A percentile compares a stretch with the other conserved stretches of the same genome.
Conservation (phyloP, 2,888 invertebrate species). For the Megastigmus dorsalis region DNA sequence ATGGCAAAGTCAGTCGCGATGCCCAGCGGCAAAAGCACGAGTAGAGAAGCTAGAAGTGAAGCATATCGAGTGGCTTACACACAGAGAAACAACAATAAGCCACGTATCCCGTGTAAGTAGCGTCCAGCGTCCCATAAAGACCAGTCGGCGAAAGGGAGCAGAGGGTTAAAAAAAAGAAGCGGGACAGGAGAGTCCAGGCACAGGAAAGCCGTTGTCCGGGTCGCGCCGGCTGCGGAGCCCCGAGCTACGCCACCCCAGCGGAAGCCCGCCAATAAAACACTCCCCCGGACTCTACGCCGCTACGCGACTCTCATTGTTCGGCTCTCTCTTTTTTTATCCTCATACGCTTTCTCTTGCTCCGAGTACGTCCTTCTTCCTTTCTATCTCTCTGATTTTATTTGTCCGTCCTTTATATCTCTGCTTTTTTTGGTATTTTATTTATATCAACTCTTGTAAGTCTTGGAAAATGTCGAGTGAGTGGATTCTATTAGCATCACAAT, state of each 20-base stretch:
- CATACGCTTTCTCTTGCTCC: slow-evolving; percentile 52
- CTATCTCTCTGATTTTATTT: too few relatives aligned
- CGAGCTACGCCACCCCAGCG: slow-evolving; percentile 69
- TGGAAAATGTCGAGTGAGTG: background rate
- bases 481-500: too few relatives aligned
- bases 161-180: slow-evolving; percentile 54
- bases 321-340: slow-evolving; percentile 50
- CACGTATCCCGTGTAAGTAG: background rate
- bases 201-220: slow-evolving; percentile 18
- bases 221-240: background rate
- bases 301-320: slow-evolving; percentile 55
- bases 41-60: too few relatives aligned
- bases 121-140: slow-evolving; percentile 5
- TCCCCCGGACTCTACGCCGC: slow-evolving; percentile 63
- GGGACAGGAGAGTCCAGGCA: background rate
- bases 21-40: too few relatives aligned
- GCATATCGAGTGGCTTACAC: slow-evolving; percentile 1
- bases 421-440: background rate
- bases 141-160: slow-evolving; percentile 7
- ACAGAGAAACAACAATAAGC: background rate
- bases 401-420: background rate
- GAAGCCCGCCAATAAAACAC: slow-evolving; percentile 74
- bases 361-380: background rate
- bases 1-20: background rate
- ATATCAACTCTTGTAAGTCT: too few relatives aligned